Evolutionary conservation across 2,113 vertebrate species (phyloP), one percentile per base, ranked within the genome.

Genomic region (Pyxicephalus adspersus): DNA sequence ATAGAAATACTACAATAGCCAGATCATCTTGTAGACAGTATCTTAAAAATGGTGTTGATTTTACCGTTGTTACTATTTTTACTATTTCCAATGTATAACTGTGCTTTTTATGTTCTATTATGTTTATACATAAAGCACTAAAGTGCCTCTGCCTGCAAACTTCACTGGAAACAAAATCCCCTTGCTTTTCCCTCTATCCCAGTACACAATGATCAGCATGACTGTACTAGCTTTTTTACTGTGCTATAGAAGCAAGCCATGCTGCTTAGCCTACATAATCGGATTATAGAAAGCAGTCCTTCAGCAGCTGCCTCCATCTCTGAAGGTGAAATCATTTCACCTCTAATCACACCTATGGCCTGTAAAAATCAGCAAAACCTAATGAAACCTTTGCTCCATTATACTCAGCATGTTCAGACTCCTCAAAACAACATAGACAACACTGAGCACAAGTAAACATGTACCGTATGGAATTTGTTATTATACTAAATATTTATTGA

Each of bases 251-350:
- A 25, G 70, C 81, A 26, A 50, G 77, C 18, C 61, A n/a, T 34
- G 79, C 54, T 58, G 29, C 23, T 84, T 60, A 80, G 0, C 15
- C 51, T 17, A 29, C 22, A 75, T 80, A 74, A 67, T 83, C 67
- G 9, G 61, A 73, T 66, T 74, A 64, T 29, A 28, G 83, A 66
- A 72, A 76, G 64, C 78, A 82, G 72, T 57, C 79, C 31, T 29
- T 72, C 71, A 64, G 28, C 78, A 71, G 83, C 64, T 71, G 26
- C 77, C 50, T 77, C 38, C 31, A 54, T 65, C 79, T 73, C 67
- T 66, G 76, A 83, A 79, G 83, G 51, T 77, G 3, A 26, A 29
- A n/a, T 80, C 25, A 71, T 76, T 67, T 68, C 65, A 68, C 83
- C 63, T 51, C 54, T 54, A 70, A 60, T 68, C 34, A 84, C 64